A percentile compares a stretch with the other conserved stretches of the same genome.
Evolutionary conservation across 2,797 vertebrate genomes (phyloP).

Genomic region (Hafferia zeledoni): DNA sequence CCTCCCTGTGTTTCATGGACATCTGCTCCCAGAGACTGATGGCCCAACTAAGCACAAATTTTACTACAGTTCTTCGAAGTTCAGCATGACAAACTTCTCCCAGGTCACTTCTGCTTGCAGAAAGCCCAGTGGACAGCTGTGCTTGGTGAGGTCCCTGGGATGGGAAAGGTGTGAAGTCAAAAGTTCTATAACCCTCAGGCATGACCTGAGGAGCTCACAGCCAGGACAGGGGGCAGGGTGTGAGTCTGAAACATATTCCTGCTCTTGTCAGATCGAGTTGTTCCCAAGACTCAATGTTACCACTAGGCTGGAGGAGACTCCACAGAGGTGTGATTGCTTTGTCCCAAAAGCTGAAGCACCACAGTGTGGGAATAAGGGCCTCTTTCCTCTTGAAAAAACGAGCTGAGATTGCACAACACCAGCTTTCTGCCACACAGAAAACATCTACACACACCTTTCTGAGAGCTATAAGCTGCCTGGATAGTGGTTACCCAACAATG

Average conservation of each 20-base stretch:
- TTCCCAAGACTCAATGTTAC: not conserved
- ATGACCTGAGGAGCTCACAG: not conserved
- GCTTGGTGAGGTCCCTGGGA: not conserved
- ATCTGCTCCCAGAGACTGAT: not conserved
- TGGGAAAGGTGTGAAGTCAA: not conserved
- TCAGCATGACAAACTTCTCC: not conserved
- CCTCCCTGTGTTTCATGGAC: not conserved
- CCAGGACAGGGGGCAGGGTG: not conserved
- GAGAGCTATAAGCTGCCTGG: not conserved
- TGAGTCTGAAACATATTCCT: not conserved
- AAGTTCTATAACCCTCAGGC: not conserved
- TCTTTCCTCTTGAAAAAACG: not conserved
- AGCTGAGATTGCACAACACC: not conserved
- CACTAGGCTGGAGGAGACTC: not conserved
- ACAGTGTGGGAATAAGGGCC: not conserved
- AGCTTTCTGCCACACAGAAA: not conserved
- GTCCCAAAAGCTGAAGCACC: not conserved
- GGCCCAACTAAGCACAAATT: not conserved
- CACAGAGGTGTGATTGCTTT: not conserved
- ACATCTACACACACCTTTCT: not conserved
- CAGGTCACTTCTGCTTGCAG: not conserved
- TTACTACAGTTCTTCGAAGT: not conserved
- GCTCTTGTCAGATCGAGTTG: not conserved
- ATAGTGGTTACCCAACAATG: not conserved
- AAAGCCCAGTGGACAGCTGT: not conserved